These are phyloP conservation scores for Quadroppia sp. DNA, from an alignment of 2,888 invertebrate genomes.

Conservation along the genomic window DNA sequence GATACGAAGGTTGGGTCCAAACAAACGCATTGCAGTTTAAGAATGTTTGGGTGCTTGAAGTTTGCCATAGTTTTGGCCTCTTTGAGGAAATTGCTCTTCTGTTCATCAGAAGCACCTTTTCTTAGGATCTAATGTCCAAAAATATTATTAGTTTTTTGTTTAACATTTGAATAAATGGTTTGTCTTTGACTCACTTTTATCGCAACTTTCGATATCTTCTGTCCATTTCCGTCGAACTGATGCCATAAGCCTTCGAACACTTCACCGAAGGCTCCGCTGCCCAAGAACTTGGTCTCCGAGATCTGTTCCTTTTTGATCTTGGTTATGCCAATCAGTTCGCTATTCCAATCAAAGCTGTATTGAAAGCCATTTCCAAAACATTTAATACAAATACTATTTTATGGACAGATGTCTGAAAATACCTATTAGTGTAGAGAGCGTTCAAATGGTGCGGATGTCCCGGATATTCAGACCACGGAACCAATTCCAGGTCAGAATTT, in stretches of 20 bases:
- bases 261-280: conserved; percentile 95
- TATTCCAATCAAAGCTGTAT: conserved; percentile 55
- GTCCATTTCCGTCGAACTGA: conserved; percentile 52
- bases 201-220: conserved; percentile 64
- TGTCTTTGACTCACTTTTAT: conserved; percentile 65
- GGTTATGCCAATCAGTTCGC: conserved; percentile 73
- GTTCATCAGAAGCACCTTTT: conserved; percentile 82
- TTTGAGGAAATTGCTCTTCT: conserved; percentile 88
- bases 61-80: conserved; percentile 97
- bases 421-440: conserved; percentile 66
- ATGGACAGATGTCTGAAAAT: too few species aligned
- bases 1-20: conserved; percentile 88
- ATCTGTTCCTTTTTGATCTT: conserved; percentile 82
- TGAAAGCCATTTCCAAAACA: too few species aligned
- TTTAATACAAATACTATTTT: too few species aligned
- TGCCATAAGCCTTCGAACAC: conserved; percentile 87
- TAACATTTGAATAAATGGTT: not conserved
- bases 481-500: conserved; percentile 64
- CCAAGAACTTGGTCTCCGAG: conserved; percentile 78
- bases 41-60: conserved; percentile 92
- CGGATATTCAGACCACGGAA: conserved; percentile 77
- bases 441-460: conserved; percentile 72
- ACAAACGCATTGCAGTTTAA: conserved; percentile 87
- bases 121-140: conserved; percentile 75
- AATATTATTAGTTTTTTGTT: too few species aligned